Base-by-base conservation (phyloP, 2,113 vertebrate genomes). In the Odocoileus hemionus region DNA sequence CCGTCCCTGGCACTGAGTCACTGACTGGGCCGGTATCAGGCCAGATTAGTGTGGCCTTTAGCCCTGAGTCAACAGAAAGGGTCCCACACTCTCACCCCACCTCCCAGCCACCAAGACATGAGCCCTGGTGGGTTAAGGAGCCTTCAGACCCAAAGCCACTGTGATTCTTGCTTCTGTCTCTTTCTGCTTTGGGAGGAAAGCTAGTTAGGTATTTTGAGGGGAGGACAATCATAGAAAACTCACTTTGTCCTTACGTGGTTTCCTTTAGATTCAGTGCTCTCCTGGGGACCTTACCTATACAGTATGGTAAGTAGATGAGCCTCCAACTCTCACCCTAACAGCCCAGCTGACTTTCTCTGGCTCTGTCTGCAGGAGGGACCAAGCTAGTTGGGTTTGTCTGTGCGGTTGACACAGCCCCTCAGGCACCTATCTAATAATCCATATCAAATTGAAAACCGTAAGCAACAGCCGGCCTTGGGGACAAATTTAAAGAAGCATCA, bases 231-330 rank as follows among this genome's bases (percentile, higher is more conserved):
- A 50, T 2, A 0, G 25, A 64, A 70, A 78, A 93, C 94, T 95
- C 26, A 91, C 13, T 82, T 89, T 87, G 50, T 95, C 8, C 11
- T 0, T 25, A 0, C 82, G 17, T 96, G 92, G 4, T 97, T 97
- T 98, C 95, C 94, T 98, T 97, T 92, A 99, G 99, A 99, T 98
- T 99, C 99, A 1, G 99, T 99, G 92, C 98, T 99, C 97, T 99
- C 99, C 33, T 99, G 99, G 99, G 99, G 99, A 0, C 99, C 99
- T 6, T 99, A 99, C 96, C 99, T 99, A 36, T 99, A 99, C 98
- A 99, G 99, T 89, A 99, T 99, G 61, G 99, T 99, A 97, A 99
- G 99, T 99, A 98, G 83, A 52, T 26, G 36, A 45, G 86, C 19
- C 54, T 61, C 10, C 23, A 3, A 1, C 4, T 50, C 47, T 7